These are phyloP conservation scores for Chesias legatella DNA, from an alignment of 2,888 invertebrate genomes.

Conservation along the genomic window DNA sequence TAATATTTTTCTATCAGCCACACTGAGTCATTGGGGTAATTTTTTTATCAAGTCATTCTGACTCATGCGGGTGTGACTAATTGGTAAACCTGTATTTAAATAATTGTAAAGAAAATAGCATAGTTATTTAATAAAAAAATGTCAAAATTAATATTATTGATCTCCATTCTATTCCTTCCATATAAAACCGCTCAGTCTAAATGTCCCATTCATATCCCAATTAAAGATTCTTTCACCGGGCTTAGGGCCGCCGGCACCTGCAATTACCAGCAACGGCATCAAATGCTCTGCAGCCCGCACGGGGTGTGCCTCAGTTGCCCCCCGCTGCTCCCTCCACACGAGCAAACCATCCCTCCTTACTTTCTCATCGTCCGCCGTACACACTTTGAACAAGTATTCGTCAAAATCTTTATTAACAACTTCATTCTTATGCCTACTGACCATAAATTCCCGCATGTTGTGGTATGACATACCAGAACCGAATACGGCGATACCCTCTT, in stretches of 20 bases:
- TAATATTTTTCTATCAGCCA: too few species aligned
- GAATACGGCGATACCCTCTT: slow-evolving; percentile 63
- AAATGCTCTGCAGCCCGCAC: slow-evolving; percentile 65
- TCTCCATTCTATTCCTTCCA: slow-evolving; percentile 55
- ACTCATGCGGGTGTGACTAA: too few species aligned
- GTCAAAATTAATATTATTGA: not conserved
- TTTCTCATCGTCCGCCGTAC: slow-evolving; percentile 51
- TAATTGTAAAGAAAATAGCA: too few species aligned
- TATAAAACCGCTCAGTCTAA: slow-evolving; percentile 64
- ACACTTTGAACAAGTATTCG: slow-evolving; percentile 56
- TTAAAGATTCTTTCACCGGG: slow-evolving; percentile 62
- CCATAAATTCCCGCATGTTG: slow-evolving; percentile 67
- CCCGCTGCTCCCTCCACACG: slow-evolving; percentile 55
- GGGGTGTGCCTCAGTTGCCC: slow-evolving; percentile 64
- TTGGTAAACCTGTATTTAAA: too few species aligned
- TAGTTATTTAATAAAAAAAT: too few species aligned
- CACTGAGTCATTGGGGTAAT: too few species aligned
- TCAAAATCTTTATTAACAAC: slow-evolving; percentile 68
- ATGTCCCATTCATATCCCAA: slow-evolving; percentile 63
- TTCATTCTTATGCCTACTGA: slow-evolving; percentile 31
- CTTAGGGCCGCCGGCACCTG: slow-evolving; percentile 61
- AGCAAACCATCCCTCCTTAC: slow-evolving; percentile 47
- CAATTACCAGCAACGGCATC: slow-evolving; percentile 67
- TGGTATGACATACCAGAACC: slow-evolving; percentile 75
- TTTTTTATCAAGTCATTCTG: too few species aligned